Percentiles rank a stretch among this genome's conserved stretches.
Evolutionary conservation across 2,113 vertebrate genomes (phyloP).

Genomic region (Serilophus lunatus): DNA sequence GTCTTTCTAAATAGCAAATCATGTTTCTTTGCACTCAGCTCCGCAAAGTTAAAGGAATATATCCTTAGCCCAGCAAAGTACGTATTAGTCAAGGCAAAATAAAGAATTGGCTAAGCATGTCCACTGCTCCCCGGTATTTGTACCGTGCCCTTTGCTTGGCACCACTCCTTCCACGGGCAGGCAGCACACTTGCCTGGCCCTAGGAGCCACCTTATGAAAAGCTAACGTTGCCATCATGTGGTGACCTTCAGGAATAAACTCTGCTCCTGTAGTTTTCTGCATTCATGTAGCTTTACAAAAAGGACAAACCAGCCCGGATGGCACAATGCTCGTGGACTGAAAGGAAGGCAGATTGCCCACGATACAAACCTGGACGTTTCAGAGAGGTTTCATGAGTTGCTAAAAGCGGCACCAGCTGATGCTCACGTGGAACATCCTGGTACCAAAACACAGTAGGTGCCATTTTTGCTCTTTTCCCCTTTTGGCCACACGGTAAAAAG

Average conservation of each 20-base stretch:
- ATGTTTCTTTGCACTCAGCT: neutral
- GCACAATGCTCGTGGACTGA: accelerated
- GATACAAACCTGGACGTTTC: neutral
- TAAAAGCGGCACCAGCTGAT: neutral
- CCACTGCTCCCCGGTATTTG: no score
- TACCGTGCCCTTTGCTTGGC: neutral
- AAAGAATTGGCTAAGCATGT: accelerated
- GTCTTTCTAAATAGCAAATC: neutral
- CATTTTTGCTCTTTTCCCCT: neutral
- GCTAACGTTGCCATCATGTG: slow-evolving; percentile 22
- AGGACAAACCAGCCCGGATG: neutral
- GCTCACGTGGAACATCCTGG: accelerated
- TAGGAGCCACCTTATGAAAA: accelerated
- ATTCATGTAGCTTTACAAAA: accelerated
- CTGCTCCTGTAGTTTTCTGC: accelerated
- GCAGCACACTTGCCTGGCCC: neutral
- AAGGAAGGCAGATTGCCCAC: neutral
- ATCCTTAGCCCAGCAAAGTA: neutral
- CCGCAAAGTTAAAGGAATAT: neutral
- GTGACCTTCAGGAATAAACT: neutral
- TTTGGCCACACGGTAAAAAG: neutral
- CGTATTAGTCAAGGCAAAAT: neutral
- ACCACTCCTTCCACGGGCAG: accelerated
- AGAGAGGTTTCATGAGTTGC: accelerated
- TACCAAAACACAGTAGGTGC: accelerated